Evolutionary conservation across 2,113 vertebrate genomes (phyloP).

Genomic region (Nasalis larvatus): DNA sequence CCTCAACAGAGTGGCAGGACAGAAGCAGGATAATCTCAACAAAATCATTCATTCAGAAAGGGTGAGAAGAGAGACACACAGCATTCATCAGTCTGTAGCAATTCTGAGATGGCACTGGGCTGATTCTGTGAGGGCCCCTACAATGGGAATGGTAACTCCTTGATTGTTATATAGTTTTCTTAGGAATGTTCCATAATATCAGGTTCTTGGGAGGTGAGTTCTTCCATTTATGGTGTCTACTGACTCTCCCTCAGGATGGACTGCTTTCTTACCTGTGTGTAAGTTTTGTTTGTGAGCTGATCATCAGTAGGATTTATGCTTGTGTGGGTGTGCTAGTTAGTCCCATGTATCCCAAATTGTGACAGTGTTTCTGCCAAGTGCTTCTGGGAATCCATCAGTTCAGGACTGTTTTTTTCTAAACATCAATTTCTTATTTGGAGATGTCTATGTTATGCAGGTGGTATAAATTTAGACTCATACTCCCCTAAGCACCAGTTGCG

Average conservation of each 20-base stretch:
- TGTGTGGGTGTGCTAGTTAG: background rate
- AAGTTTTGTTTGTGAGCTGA: background rate
- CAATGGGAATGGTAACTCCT: background rate
- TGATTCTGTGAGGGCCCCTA: background rate
- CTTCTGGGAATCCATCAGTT: background rate
- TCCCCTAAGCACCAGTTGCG: background rate
- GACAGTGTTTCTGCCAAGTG: background rate
- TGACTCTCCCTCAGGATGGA: background rate
- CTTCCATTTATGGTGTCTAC: background rate
- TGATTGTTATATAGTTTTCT: background rate
- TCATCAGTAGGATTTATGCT: background rate
- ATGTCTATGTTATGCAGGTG: background rate
- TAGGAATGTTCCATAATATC: background rate
- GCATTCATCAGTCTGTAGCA: background rate
- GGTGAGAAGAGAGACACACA: background rate
- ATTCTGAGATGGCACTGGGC: background rate
- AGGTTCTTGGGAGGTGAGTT: background rate
- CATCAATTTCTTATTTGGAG: background rate
- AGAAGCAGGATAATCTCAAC: background rate
- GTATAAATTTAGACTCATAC: constrained; percentile 29
- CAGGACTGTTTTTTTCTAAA: background rate
- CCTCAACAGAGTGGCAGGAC: background rate
- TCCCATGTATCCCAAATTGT: background rate
- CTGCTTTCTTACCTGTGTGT: background rate
- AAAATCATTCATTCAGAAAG: background rate